Base-by-base conservation (phyloP, 2,113 vertebrate species). In the Salvelinus sp. region DNA sequence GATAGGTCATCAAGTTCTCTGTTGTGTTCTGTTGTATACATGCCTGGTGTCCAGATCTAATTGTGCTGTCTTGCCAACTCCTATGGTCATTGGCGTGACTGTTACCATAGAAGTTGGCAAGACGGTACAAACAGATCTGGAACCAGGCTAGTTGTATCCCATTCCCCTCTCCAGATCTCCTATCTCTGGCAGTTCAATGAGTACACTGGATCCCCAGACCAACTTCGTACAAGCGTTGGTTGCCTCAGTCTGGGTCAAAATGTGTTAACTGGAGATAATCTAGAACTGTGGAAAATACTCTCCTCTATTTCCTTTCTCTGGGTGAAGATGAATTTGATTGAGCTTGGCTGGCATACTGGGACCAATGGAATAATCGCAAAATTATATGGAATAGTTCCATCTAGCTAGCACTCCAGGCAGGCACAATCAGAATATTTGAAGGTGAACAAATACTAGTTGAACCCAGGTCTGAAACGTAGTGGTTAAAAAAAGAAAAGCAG, bases 101-200 rank as follows among this genome's bases (percentile, higher is more conserved):
- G 50, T 18, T 16, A 18, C 16, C 16, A 54, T 54, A 54, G 16
- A 54, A 16, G 16, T 14, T 18, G 12, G 50, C 50, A 54, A 14
- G 16, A 18, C 16, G 16, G 12, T 54, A 54, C 3, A 18, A 18
- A 18, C 4, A 16, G 50, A 14, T 16, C 50, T 16, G 14, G 13
- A 54, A 3, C 60, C 65, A 22, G 14, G 10, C 16, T 10, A 44
- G 9, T 44, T 70, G 7, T 47, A 6, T 62, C 30, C 22, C 67
- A 12, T 33, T 62, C 27, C 57, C 22, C 12, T 73, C 23, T 74
- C 27, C 0, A 71, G 48, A n/a, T 67, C 18, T 65, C 7, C 6
- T 50, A 38, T 75, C 18, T 76, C 68, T 76, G 33, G 76, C 38
- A 67, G 69, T 69, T 69, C 38, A 9, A 12, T 7, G 48, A 50